These are phyloP conservation scores for Nyctibius bracteatus DNA, from an alignment of 2,113 vertebrate species.

Conservation along the genomic window DNA sequence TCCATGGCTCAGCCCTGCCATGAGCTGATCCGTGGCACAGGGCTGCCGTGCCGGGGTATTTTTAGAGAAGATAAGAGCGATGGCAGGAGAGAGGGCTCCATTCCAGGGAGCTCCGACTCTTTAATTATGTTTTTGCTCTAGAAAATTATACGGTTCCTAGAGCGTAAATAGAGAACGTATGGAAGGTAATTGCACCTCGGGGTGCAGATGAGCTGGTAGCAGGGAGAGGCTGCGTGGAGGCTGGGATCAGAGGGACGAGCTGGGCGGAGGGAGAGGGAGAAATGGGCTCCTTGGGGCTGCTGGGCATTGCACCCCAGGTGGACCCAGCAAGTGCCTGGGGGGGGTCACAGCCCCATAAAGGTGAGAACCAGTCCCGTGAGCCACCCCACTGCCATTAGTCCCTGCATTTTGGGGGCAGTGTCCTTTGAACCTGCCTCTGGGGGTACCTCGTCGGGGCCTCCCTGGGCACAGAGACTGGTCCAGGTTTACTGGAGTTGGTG, in stretches of 20 bases:
- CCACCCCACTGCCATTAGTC: neutral
- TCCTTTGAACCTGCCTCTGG: accelerated
- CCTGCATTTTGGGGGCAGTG: neutral
- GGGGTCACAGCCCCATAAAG: neutral
- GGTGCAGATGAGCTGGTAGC: neutral
- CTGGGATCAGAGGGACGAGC: neutral
- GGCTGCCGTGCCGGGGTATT: neutral
- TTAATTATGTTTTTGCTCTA: constrained; percentile 26
- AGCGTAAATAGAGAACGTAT: neutral
- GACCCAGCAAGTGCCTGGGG: neutral
- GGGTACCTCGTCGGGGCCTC: neutral
- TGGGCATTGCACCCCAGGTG: neutral
- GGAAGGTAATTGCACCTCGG: constrained; percentile 39
- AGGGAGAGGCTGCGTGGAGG: neutral
- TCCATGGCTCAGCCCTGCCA: accelerated
- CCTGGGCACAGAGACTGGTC: neutral
- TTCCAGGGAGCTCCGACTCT: neutral
- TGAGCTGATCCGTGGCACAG: neutral
- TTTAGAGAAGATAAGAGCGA: neutral
- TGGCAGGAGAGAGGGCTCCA: neutral
- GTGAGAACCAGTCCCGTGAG: neutral
- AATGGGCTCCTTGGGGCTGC: neutral
- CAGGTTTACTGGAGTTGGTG: neutral
- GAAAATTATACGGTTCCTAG: neutral
- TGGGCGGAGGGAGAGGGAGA: neutral